Evolutionary conservation across 2,113 vertebrate genomes (phyloP).

Genomic region (Okapia johnstoni): DNA sequence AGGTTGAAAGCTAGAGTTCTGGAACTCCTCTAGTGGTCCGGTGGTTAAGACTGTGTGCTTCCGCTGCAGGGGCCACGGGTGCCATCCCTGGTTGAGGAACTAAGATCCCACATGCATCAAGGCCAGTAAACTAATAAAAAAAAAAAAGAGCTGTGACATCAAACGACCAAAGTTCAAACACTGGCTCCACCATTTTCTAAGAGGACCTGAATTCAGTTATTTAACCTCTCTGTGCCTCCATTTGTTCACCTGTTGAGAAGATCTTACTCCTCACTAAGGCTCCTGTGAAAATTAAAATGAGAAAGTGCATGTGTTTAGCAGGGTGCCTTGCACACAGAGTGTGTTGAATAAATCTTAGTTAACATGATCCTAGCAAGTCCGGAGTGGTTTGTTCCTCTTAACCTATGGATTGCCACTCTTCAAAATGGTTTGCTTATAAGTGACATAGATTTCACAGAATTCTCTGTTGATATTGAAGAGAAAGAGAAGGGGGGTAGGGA

Average conservation of each 20-base stretch:
- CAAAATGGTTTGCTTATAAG: not conserved
- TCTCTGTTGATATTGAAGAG: not conserved
- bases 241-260: not conserved
- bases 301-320: not conserved
- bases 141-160: not conserved
- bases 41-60: not conserved
- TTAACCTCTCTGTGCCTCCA: not conserved
- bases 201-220: not conserved
- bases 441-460: not conserved
- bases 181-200: not conserved
- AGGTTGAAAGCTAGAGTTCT: not conserved
- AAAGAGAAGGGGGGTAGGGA: not conserved
- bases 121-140: not conserved
- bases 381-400: not conserved
- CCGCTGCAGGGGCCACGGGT: not conserved
- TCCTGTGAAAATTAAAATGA: not conserved
- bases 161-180: not conserved
- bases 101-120: not conserved
- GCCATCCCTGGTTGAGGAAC: not conserved
- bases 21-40: not conserved
- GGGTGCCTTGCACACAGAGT: not conserved
- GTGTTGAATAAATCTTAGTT: not conserved
- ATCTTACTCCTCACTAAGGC: not conserved
- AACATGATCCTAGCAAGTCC: not conserved
- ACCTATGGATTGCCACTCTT: not conserved